Evolutionary conservation across 2,888 invertebrate species (phyloP), one percentile per base, ranked within the genome.

Genomic region (Marasmarcha lunaedactyla): DNA sequence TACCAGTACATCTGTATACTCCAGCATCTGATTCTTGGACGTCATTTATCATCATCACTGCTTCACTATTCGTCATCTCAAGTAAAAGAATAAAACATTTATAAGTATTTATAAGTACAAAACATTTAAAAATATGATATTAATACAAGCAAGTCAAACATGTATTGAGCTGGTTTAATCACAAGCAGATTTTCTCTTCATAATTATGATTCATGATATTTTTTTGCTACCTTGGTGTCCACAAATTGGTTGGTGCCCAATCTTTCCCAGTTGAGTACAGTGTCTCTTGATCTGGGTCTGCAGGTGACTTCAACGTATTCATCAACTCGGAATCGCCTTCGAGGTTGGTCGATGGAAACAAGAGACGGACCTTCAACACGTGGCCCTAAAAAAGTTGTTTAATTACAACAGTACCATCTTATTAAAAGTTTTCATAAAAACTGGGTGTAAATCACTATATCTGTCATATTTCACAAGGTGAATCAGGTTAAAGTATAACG

Each of bases 1-100:
- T 54, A 48, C 86, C 83, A 57, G 86, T 65, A 71, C 90, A 78
- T 55, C 87, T 59, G 63, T 94, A 95, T 35, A 88, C 84, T 2
- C 93, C 94, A 13, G 91, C 90, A 62, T 94, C 94, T 0, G 87
- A 83, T 1, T 87, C 86, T 1, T 89, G 87, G 14, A 93, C 92
- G 12, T 88, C 85, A 20, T 83, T 73, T 61, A 95, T 89, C 49
- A 86, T 69, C 7, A 90, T 64, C 36, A 86, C 67, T 1, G 88
- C 87, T 4, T 89, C 89, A 38, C 86, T 12, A 20, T 39, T 34
- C 6, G 27, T 35, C 26, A 1, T 9, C 11, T 30, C 6, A 35
- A 39, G 41, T 14, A 7, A 35, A 12, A 33, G n/a, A n/a, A n/a
- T n/a, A n/a, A n/a, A n/a, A n/a, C n/a, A n/a, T n/a, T n/a, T n/a